Conservation (phyloP, 2,797 vertebrate species). For the Protosalanx chinensis region DNA sequence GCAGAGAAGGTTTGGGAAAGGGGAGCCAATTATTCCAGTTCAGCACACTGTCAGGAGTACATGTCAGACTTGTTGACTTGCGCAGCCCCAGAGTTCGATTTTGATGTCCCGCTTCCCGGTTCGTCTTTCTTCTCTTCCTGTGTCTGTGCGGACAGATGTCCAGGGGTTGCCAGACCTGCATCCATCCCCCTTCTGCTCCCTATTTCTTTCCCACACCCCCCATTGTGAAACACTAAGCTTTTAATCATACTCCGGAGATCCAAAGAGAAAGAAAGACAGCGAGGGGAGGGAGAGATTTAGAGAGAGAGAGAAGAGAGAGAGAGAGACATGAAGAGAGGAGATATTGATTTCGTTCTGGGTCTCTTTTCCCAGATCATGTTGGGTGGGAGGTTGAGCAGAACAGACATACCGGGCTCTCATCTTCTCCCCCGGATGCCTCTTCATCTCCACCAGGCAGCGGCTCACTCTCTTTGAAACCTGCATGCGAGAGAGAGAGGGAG, state of each 20-base stretch:
- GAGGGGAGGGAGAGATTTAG: too few species aligned
- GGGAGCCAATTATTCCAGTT: too few species aligned
- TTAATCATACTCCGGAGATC: slow-evolving; percentile 3
- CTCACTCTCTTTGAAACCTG: not conserved
- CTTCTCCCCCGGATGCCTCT: not conserved
- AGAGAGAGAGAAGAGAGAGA: not conserved
- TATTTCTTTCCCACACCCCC: not conserved
- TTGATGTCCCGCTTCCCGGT: too few species aligned
- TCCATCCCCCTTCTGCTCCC: not conserved
- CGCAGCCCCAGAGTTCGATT: not conserved
- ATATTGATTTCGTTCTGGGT: slow-evolving; percentile 17
- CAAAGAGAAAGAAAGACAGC: not conserved
- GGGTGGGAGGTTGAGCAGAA: not conserved
- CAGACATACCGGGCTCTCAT: slow-evolving; percentile 3
- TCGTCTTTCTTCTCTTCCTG: not conserved
- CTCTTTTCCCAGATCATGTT: slow-evolving; percentile 4
- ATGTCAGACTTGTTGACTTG: not conserved
- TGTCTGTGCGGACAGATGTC: slow-evolving; percentile 10
- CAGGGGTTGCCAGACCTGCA: slow-evolving; percentile 8
- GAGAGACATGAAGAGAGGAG: not conserved
- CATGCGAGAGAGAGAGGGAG: too few species aligned
- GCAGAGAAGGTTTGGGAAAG: too few species aligned
- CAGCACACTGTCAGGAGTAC: too few species aligned
- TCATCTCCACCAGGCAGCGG: not conserved
- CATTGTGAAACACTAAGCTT: slow-evolving; percentile 15